phyloP scores from a whole-genome alignment of 2,888 invertebrate species.

The Calameuta pallipes region DNA sequence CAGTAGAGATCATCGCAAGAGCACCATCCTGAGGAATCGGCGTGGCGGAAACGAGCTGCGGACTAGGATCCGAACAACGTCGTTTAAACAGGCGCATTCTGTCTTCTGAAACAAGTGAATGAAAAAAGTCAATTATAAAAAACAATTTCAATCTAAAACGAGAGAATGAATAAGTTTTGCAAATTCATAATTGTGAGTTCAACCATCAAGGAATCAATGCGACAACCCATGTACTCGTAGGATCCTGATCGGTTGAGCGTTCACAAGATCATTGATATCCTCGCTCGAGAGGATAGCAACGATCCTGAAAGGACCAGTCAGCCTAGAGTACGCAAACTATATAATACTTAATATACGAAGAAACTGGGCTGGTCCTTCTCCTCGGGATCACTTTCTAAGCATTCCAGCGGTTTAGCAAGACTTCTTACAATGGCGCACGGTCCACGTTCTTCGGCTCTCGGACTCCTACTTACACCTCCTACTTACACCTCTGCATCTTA shows the following conservation, averaged over 20 bases:
- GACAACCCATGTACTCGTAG: not conserved
- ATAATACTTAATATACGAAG: not conserved
- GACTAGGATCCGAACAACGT: slow-evolving; percentile 70
- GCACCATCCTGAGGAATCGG: slow-evolving; percentile 51
- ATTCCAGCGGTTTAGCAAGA: slow-evolving; percentile 45
- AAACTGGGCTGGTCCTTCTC: not conserved
- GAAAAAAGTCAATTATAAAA: not conserved
- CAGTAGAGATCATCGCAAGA: slow-evolving; percentile 9
- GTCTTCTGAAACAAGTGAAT: slow-evolving; percentile 1
- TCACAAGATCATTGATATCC: not conserved
- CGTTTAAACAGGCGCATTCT: slow-evolving; percentile 70
- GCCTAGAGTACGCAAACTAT: not conserved
- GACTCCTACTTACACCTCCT: slow-evolving; percentile 27
- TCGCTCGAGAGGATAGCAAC: not conserved
- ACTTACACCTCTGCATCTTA: slow-evolving; percentile 17
- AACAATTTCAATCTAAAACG: not conserved
- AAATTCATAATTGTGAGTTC: not conserved
- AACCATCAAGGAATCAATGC: not conserved
- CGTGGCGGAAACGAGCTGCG: slow-evolving; percentile 68
- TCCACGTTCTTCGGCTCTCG: not conserved
- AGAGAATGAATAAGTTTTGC: not conserved
- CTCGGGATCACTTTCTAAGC: slow-evolving; percentile 44
- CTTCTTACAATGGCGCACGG: slow-evolving; percentile 27
- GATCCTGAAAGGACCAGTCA: not conserved
- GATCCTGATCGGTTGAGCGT: not conserved